Evolutionary conservation across 2,797 vertebrate genomes (phyloP).

Genomic region (Zalophus californianus): DNA sequence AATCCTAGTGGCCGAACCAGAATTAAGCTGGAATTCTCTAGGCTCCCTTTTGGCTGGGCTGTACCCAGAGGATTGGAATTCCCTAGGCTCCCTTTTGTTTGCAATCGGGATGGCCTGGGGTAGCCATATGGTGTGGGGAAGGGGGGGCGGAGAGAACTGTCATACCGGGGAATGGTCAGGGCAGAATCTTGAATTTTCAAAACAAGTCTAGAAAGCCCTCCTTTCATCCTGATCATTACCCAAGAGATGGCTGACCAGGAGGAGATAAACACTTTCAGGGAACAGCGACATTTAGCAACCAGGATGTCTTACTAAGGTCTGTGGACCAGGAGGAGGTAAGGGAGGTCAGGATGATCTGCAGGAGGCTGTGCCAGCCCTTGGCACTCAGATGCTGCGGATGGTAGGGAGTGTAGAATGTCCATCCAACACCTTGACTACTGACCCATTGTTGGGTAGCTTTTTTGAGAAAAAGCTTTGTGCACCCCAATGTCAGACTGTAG

Average conservation of each 20-base stretch:
- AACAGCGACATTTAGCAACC: background rate
- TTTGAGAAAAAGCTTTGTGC: background rate
- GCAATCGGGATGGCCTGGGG: background rate
- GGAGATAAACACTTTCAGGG: background rate
- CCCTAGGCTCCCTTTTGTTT: background rate
- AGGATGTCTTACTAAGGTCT: background rate
- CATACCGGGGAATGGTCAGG: background rate
- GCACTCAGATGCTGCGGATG: background rate
- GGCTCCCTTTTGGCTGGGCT: background rate
- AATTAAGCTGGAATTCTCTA: background rate
- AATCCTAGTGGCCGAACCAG: background rate
- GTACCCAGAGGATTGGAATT: background rate
- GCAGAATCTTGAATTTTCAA: conserved; percentile 9
- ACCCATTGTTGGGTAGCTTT: background rate
- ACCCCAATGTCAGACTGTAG: background rate
- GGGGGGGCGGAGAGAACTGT: background rate
- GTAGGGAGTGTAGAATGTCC: background rate
- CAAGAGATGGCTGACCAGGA: background rate
- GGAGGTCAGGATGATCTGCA: background rate
- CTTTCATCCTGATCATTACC: background rate
- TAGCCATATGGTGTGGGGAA: background rate
- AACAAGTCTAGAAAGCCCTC: background rate
- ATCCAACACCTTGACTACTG: background rate
- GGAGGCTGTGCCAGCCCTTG: background rate
- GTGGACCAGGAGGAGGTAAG: background rate